Evolutionary conservation across 2,113 vertebrate species (phyloP).

Genomic region (Microtus richardsoni): DNA sequence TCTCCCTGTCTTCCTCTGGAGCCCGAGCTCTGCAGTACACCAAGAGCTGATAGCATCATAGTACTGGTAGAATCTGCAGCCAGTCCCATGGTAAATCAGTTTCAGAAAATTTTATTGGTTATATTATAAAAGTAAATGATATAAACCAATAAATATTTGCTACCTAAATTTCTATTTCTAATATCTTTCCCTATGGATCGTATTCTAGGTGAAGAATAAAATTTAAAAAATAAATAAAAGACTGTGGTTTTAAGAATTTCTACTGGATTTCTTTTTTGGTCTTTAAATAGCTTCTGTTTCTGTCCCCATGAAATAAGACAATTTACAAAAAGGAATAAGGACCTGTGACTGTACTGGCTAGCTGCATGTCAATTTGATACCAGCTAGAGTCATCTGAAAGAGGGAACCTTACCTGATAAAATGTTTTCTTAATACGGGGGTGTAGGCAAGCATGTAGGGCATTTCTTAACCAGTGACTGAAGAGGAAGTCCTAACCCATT

Average conservation of each 20-base stretch:
- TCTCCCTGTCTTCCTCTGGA: neutral
- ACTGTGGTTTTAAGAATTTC: neutral
- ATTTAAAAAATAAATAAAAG: neutral
- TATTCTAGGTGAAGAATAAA: neutral
- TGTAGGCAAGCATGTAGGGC: neutral
- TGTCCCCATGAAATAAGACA: neutral
- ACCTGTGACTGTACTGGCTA: neutral
- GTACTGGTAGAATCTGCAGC: too few relatives aligned
- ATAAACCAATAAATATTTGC: neutral
- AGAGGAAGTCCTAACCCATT: neutral
- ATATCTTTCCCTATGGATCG: neutral
- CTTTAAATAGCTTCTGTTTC: neutral
- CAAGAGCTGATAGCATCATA: neutral
- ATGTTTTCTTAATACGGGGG: neutral
- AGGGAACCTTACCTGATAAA: neutral
- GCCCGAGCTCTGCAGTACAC: neutral
- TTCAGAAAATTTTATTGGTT: conserved; percentile 25
- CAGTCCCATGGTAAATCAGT: neutral
- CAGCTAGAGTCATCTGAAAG: neutral
- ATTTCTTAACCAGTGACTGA: neutral
- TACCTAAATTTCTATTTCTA: neutral
- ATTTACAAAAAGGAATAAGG: too few relatives aligned
- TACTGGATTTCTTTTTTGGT: neutral
- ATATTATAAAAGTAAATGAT: conserved; percentile 35
- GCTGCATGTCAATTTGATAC: neutral